A percentile compares a stretch with the other conserved stretches of the same genome.
Evolutionary conservation across 2,113 vertebrate species (phyloP).

Genomic region (Anolis carolinensis): DNA sequence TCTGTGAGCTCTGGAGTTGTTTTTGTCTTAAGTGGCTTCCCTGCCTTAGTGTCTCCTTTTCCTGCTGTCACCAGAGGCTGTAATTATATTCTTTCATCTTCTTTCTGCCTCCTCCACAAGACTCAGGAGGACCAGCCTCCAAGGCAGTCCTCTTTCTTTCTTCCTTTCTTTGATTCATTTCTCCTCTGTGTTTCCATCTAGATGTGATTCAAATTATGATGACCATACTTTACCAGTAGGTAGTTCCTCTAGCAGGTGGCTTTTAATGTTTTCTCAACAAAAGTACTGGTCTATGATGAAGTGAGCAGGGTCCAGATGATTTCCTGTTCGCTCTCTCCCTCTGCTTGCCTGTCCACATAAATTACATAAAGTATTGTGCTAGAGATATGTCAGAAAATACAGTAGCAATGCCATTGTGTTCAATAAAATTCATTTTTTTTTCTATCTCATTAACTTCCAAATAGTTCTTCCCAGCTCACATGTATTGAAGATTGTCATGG

Average conservation of each 20-base stretch:
- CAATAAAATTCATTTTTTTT: background rate
- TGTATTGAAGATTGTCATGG: background rate
- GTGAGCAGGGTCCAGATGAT: background rate
- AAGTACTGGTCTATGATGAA: background rate
- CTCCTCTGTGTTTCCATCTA: background rate
- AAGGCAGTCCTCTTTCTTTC: background rate
- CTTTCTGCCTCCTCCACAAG: background rate
- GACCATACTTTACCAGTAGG: background rate
- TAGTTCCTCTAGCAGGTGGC: background rate
- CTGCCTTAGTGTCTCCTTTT: background rate
- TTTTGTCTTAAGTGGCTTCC: background rate
- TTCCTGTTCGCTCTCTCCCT: background rate
- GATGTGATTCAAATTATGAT: background rate
- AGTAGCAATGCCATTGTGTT: background rate
- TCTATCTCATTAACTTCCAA: background rate
- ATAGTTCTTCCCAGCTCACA: background rate
- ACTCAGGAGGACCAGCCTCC: background rate
- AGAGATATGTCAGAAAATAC: background rate
- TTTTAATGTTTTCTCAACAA: background rate
- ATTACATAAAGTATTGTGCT: background rate
- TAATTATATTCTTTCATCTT: constrained; percentile 3
- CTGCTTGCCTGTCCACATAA: background rate
- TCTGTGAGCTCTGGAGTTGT: background rate
- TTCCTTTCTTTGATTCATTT: no score
- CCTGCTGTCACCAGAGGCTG: background rate